Evolutionary conservation across 2,797 vertebrate species (phyloP), one percentile per base, ranked within the genome.

Genomic region (Pseudocheirus occidentalis): DNA sequence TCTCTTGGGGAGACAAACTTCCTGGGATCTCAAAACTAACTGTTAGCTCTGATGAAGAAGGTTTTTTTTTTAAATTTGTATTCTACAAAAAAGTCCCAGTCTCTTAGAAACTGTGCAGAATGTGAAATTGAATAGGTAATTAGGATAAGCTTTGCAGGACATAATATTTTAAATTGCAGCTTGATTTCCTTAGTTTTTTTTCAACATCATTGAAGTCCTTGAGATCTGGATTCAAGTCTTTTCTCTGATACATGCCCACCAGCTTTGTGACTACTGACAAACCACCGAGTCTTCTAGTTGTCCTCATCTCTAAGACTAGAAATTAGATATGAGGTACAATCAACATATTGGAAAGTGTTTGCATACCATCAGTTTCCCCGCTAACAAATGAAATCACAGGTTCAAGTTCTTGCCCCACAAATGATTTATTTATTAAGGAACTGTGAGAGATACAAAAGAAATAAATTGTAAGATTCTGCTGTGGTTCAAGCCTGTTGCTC

Each of bases 1-100:
- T 92, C 28, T 46, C 55, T 31, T 50, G n/a, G 13, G 92, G 10
- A 93, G 56, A 50, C 50, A 46, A 92, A 4, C 21, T 95, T 95
- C 93, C 54, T 95, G 59, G 93, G 28, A 89, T 2, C 46, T 94
- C 31, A 57, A 10, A 54, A 11, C n/a, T 92, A 18, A 6, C 54
- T 87, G 18, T 66, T 34, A n/a, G 27, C 89, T 96, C 91, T 90
- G 52, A 81, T 90, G 29, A 96, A 93, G 90, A 93, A 89, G 73
- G 73, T 58, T 54, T 53, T 54, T 54, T 54, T 54, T 95, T 53
- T 90, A 29, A 95, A 93, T 27, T 89, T 94, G 90, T 87, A 91
- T 89, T 57, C 56, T 92, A 73, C 53, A 66, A 57, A n/a, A 0
- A 46, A 16, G 27, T 90, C 87, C 73, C 62, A 95, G 90, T 58